These are phyloP conservation scores for Andrena bicolor DNA, from an alignment of 2,888 invertebrate species.

Conservation along the genomic window DNA sequence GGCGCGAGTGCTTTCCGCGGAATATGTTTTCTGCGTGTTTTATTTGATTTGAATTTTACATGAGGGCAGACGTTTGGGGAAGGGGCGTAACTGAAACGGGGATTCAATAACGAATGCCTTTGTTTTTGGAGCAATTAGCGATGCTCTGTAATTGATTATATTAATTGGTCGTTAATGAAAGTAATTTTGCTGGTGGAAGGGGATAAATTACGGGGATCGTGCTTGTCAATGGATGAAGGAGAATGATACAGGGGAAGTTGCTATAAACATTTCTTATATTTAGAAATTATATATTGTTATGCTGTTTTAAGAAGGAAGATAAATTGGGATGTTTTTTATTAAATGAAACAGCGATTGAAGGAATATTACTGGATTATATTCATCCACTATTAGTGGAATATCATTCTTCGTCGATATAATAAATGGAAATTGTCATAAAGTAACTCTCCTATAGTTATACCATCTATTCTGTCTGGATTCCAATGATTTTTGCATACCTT, in stretches of 20 bases:
- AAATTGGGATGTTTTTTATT: too few species aligned
- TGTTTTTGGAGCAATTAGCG: conserved; percentile 33
- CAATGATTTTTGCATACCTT: neutral
- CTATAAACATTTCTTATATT: too few species aligned
- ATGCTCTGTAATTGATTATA: conserved; percentile 18
- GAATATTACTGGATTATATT: too few species aligned
- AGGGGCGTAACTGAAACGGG: neutral
- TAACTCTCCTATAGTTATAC: neutral
- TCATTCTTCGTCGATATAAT: neutral
- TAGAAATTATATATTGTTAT: too few species aligned
- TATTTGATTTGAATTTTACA: conserved; percentile 28
- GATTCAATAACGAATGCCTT: conserved; percentile 12
- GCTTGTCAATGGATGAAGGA: neutral
- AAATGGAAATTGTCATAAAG: neutral
- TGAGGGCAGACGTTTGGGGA: neutral
- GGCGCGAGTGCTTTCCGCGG: neutral
- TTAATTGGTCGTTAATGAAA: conserved; percentile 25
- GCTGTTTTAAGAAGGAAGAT: too few species aligned
- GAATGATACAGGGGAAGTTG: too few species aligned
- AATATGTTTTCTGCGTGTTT: neutral
- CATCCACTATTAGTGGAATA: too few species aligned
- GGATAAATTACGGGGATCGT: neutral
- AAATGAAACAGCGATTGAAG: too few species aligned
- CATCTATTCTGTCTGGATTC: neutral
- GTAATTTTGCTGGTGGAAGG: neutral